Evolutionary conservation across 2,797 vertebrate species (phyloP), one percentile per base, ranked within the genome.

Genomic region (Nyctalus aviator): DNA sequence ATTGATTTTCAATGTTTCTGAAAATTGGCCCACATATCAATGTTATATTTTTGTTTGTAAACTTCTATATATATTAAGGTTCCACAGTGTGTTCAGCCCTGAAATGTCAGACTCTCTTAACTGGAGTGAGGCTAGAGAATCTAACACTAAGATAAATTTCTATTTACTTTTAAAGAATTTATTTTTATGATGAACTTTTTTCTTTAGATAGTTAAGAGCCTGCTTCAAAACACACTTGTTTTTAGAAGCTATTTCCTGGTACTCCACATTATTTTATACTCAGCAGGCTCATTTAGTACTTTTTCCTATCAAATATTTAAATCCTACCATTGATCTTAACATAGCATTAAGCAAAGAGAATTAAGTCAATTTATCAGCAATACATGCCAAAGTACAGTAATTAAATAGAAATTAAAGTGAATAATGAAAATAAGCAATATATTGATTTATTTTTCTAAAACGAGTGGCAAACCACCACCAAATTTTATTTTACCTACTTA

Each of bases 291-390:
- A 84, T 95, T 97, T 91, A 68, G 44, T 73, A 93, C 44, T 78
- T 94, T 69, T 75, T 66, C 27, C 76, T 96, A 90, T 96, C 84
- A 96, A 82, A 79, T 95, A 92, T 94, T 95, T 84, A 97, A 86
- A 97, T 97, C 95, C 64, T 32, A 66, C 15, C 64, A 32, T 66
- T 66, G 62, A 66, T 66, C 30, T 66, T 32, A 32, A 66, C 92
- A 82, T 57, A 71, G 86, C 77, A 96, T 72, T 84, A 89, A 97
- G 64, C 85, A n/a, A 97, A 88, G 50, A 93, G 96, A 97, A 94
- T 93, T 81, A 97, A 97, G 93, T 95, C 92, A 92, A 81, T 97
- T 97, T 97, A 88, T 97, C 87, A 89, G 88, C 90, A 93, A 96
- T 41, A 25, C 96, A 48, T 94, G 32, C 84, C 92, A 71, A 84